A percentile compares a stretch with the other conserved stretches of the same genome.
These are phyloP conservation scores for Meloidogyne hapla DNA, from an alignment of 1,140 invertebrate genomes.

Conservation along the genomic window DNA sequence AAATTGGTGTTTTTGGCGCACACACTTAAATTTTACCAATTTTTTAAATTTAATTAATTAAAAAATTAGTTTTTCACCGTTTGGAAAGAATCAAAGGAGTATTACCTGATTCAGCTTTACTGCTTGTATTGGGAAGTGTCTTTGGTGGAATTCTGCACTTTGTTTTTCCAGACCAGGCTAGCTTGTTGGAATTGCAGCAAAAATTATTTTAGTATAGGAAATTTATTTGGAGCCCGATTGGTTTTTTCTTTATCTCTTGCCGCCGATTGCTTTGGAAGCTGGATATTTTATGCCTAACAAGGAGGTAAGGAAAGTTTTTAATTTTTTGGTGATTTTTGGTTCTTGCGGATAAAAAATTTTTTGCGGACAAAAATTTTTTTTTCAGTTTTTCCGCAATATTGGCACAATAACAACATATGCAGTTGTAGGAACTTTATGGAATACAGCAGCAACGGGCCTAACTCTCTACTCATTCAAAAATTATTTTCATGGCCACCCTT, in stretches of 20 bases:
- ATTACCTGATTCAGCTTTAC: constrained; percentile 54
- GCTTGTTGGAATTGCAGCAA: constrained; percentile 40
- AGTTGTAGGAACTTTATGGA: constrained; percentile 72
- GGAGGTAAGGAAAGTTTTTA: constrained; percentile 42
- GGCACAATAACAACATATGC: constrained; percentile 91
- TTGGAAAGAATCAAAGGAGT: constrained; percentile 66
- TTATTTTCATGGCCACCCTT: constrained; percentile 35
- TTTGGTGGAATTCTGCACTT: constrained; percentile 54
- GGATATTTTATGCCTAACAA: constrained; percentile 97
- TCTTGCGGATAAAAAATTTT: neutral
- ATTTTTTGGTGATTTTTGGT: neutral
- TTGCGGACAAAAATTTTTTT: neutral
- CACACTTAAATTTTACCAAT: neutral
- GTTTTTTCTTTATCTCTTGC: constrained; percentile 51
- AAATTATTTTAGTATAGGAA: constrained; percentile 25
- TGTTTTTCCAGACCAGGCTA: constrained; percentile 51
- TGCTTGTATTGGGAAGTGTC: constrained; percentile 53
- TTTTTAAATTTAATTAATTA: constrained; percentile 8
- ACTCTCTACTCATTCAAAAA: constrained; percentile 33
- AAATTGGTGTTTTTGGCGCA: neutral
- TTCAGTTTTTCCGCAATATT: constrained; percentile 85
- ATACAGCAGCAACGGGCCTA: constrained; percentile 41
- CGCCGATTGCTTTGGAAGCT: constrained; percentile 84
- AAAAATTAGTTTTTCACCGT: constrained; percentile 35
- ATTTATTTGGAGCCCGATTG: constrained; percentile 47